These are phyloP conservation scores for Eumaeus atala DNA, from an alignment of 1,140 invertebrate genomes.

Conservation along the genomic window DNA sequence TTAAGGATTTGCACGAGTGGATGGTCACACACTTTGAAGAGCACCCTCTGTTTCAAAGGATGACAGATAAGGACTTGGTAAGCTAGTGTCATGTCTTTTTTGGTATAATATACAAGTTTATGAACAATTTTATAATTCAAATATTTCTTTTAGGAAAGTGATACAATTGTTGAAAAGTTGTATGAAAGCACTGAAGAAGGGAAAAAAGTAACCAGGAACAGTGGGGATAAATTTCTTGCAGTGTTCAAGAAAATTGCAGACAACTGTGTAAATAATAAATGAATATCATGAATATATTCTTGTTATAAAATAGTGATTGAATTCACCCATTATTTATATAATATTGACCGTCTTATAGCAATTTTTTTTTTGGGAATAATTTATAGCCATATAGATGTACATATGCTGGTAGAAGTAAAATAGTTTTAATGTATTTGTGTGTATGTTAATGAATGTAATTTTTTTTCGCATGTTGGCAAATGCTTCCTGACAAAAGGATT, in stretches of 20 bases:
- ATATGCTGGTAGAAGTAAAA: too few relatives aligned
- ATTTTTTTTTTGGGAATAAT: too few relatives aligned
- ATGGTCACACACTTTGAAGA: conserved; percentile 94
- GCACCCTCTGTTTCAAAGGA: conserved; percentile 91
- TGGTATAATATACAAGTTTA: background rate
- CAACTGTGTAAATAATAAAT: conserved; percentile 28
- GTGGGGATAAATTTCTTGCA: conserved; percentile 94
- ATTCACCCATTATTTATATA: too few relatives aligned
- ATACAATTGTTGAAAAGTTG: conserved; percentile 91
- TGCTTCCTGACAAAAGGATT: too few relatives aligned
- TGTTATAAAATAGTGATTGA: too few relatives aligned
- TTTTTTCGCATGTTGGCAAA: too few relatives aligned
- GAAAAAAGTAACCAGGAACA: conserved; percentile 96
- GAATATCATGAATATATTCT: background rate
- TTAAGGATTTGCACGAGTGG: conserved; percentile 97
- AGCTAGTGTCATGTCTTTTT: conserved; percentile 27
- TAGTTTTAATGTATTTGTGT: too few relatives aligned
- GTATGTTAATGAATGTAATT: too few relatives aligned
- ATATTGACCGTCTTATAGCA: too few relatives aligned
- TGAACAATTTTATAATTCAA: conserved; percentile 18
- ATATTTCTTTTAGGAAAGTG: conserved; percentile 77
- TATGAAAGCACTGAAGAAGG: conserved; percentile 97
- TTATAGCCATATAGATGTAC: too few relatives aligned
- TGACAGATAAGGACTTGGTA: conserved; percentile 85
- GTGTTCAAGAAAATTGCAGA: conserved; percentile 85